Conservation (phyloP, 2,113 vertebrate genomes). For the Crotalus horridus region DNA sequence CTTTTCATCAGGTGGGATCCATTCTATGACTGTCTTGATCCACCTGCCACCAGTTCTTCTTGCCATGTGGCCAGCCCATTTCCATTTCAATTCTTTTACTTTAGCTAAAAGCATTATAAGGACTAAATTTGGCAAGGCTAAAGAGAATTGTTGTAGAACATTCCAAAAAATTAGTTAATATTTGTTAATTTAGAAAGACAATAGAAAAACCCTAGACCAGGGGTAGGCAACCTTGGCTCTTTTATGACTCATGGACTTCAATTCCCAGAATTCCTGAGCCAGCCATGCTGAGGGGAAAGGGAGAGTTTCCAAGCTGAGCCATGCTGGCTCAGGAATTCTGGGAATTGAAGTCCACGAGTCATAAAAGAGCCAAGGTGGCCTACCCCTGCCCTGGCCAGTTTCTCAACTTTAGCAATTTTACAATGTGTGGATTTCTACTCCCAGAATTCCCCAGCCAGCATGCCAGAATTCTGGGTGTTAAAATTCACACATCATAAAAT, state of each 20-base stretch:
- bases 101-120: not conserved
- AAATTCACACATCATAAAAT: not conserved
- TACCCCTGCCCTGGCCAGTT: not conserved
- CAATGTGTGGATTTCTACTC: not conserved
- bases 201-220: not conserved
- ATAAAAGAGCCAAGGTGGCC: no score
- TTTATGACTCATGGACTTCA: no score
- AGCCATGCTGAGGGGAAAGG: no score
- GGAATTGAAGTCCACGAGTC: no score
- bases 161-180: not conserved
- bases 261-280: no score
- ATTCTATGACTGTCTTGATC: not conserved
- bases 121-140: not conserved
- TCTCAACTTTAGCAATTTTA: not conserved
- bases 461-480: not conserved
- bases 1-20: no score
- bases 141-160: not conserved
- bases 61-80: not conserved
- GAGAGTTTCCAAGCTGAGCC: no score
- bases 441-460: not conserved
- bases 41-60: not conserved
- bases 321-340: no score
- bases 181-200: not conserved
- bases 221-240: no score
- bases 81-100: not conserved